These are phyloP conservation scores for Stictocephala bisonia DNA, from an alignment of 2,888 invertebrate genomes.

Conservation along the genomic window DNA sequence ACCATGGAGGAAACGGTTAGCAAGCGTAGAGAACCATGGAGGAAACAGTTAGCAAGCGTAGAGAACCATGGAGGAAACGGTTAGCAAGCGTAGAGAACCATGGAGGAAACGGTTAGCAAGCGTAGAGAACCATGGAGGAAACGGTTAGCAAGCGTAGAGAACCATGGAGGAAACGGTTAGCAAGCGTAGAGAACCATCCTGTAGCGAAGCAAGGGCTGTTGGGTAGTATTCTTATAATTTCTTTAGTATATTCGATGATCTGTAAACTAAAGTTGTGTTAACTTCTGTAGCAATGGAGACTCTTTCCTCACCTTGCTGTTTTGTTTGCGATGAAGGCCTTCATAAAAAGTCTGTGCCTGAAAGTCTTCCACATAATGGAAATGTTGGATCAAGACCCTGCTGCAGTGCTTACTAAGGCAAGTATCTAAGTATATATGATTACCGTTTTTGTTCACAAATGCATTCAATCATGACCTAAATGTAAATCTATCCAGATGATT, in stretches of 20 bases:
- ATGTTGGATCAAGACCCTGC: constrained; percentile 75
- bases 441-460: neutral
- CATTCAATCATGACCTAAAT: neutral
- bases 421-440: constrained; percentile 54
- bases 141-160: no score
- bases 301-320: constrained; percentile 80
- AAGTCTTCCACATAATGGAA: constrained; percentile 73
- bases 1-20: no score
- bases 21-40: no score
- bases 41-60: no score
- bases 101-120: no score
- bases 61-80: no score
- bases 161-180: no score
- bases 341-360: constrained; percentile 69
- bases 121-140: no score
- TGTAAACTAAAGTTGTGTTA: constrained; percentile 29
- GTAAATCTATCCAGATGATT: neutral
- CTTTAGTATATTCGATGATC: neutral
- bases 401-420: constrained; percentile 61
- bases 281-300: constrained; percentile 76
- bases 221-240: no score
- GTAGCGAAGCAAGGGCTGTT: no score
- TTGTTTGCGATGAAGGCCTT: constrained; percentile 75
- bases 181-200: no score
- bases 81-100: no score